Evolutionary conservation across 1,140 invertebrate genomes (phyloP).

Genomic region (Apis laboriosa): DNA sequence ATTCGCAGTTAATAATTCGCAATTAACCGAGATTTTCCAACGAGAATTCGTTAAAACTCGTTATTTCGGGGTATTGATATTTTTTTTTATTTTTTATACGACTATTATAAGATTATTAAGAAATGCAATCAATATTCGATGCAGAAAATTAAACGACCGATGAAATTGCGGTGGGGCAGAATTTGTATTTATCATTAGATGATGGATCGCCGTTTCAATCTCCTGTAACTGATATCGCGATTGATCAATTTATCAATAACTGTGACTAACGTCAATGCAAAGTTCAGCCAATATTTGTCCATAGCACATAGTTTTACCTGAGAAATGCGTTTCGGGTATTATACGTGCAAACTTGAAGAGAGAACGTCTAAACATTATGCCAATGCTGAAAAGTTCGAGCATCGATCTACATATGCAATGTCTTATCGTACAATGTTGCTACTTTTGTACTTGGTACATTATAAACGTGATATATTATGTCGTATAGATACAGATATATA

Average conservation of each 20-base stretch:
- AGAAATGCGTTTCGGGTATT: neutral
- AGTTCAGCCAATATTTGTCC: neutral
- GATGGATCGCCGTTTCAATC: neutral
- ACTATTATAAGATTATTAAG: too few relatives aligned
- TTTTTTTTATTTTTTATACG: too few relatives aligned
- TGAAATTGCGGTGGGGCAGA: neutral
- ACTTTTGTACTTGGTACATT: too few relatives aligned
- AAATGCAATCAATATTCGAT: neutral
- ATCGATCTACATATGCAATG: neutral
- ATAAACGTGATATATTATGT: too few relatives aligned
- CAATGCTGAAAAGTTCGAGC: neutral
- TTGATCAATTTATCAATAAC: conserved; percentile 3
- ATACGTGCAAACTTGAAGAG: neutral
- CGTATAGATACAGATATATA: too few relatives aligned
- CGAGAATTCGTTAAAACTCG: too few relatives aligned
- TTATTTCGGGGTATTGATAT: too few relatives aligned
- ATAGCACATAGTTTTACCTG: neutral
- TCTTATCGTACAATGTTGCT: too few relatives aligned
- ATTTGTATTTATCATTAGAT: conserved; percentile 1
- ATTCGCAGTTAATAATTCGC: too few relatives aligned
- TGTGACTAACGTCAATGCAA: neutral
- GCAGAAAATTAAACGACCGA: neutral
- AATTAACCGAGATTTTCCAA: too few relatives aligned
- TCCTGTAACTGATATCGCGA: neutral
- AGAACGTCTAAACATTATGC: neutral